These are phyloP conservation scores for Hyposmocoma kahamanoa DNA, from an alignment of 1,140 invertebrate species.

Conservation along the genomic window DNA sequence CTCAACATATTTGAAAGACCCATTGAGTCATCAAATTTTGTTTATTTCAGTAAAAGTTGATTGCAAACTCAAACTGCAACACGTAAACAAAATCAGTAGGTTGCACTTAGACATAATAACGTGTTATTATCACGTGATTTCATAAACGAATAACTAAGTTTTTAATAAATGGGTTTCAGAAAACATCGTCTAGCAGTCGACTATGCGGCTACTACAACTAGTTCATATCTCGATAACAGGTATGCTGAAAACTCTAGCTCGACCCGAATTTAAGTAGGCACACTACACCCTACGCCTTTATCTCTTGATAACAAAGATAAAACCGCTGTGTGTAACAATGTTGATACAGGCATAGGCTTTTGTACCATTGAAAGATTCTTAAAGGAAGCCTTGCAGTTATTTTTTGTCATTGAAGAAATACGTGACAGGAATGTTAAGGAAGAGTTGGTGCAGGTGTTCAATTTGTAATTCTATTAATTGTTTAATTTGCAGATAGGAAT, in stretches of 20 bases:
- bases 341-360: slow-evolving; percentile 28
- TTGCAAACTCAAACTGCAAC: no score
- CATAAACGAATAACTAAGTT: no score
- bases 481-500: slow-evolving; percentile 54
- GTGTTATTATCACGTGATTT: no score
- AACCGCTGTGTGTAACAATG: slow-evolving; percentile 42
- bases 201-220: background rate
- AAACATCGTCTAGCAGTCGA: no score
- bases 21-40: no score
- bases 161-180: no score
- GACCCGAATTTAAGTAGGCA: slow-evolving; percentile 59
- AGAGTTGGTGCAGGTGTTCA: slow-evolving; percentile 25
- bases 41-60: no score
- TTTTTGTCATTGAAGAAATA: slow-evolving; percentile 12
- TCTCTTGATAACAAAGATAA: slow-evolving; percentile 67
- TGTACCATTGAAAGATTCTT: background rate
- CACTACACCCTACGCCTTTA: slow-evolving; percentile 46
- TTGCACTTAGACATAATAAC: no score
- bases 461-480: background rate
- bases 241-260: slow-evolving; percentile 21
- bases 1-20: no score
- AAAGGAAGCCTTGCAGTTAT: background rate
- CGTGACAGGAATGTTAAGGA: slow-evolving; percentile 24
- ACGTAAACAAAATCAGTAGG: no score
- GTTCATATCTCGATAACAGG: slow-evolving; percentile 34